Evolutionary conservation across 2,113 vertebrate species (phyloP).

Genomic region (Scortum barcoo): DNA sequence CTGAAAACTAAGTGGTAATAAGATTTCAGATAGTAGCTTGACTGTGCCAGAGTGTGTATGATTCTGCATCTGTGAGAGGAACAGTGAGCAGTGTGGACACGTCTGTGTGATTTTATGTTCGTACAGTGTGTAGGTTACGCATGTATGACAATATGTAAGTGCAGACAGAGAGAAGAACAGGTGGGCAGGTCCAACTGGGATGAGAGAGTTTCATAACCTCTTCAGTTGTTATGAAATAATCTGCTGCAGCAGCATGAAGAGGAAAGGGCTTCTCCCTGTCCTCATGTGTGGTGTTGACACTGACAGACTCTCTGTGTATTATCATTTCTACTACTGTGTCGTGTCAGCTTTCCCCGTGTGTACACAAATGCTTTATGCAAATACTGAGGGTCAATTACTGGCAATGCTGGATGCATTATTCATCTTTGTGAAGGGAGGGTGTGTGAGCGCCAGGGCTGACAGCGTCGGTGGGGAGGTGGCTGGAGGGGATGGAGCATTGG

Average conservation of each 20-base stretch:
- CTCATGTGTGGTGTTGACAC: slow-evolving; percentile 29
- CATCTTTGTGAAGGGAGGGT: slow-evolving; percentile 39
- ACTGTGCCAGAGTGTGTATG: background rate
- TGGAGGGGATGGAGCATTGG: slow-evolving; percentile 4
- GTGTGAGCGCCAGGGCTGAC: background rate
- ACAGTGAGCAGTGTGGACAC: background rate
- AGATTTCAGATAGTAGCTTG: background rate
- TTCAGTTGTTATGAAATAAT: slow-evolving; percentile 52
- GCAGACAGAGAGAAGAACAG: slow-evolving; percentile 40
- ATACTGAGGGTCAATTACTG: slow-evolving; percentile 60
- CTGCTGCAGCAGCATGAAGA: slow-evolving; percentile 22
- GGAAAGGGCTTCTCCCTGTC: slow-evolving; percentile 17
- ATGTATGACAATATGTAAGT: slow-evolving; percentile 23
- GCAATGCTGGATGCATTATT: slow-evolving; percentile 64
- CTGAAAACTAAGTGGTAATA: background rate
- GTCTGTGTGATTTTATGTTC: slow-evolving; percentile 14
- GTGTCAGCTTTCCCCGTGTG: slow-evolving; percentile 39
- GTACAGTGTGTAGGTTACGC: slow-evolving; percentile 7
- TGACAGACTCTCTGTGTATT: slow-evolving; percentile 32
- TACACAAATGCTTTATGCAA: slow-evolving; percentile 61
- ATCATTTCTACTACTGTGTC: slow-evolving; percentile 46
- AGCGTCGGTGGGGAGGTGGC: slow-evolving; percentile 8
- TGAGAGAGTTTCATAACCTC: slow-evolving; percentile 41
- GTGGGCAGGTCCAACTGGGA: slow-evolving; percentile 27
- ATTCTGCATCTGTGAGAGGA: background rate